These are phyloP conservation scores for Allophyes oxyacanthae DNA, from an alignment of 2,888 invertebrate genomes.

Conservation along the genomic window DNA sequence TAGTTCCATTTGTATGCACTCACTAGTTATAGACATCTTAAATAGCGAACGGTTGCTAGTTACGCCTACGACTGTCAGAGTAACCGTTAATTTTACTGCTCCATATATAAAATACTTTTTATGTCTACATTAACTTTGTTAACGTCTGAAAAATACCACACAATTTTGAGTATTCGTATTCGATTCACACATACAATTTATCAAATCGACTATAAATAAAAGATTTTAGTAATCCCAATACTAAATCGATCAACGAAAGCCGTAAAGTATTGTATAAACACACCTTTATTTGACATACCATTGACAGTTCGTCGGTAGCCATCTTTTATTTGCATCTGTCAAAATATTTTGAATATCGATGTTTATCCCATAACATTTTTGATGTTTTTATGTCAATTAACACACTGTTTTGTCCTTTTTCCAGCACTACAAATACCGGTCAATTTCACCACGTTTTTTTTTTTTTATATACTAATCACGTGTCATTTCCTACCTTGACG, in stretches of 20 bases:
- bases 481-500: too few species aligned
- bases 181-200: constrained; percentile 28
- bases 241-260: constrained; percentile 42
- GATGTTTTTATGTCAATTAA: too few species aligned
- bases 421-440: too few species aligned
- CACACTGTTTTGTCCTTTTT: too few species aligned
- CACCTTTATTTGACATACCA: constrained; percentile 40
- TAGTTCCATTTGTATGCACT: background rate
- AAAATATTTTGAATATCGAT: constrained; percentile 18
- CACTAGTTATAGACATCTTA: background rate
- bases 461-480: too few species aligned
- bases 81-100: constrained; percentile 21
- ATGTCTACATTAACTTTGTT: constrained; percentile 6
- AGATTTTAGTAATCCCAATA: constrained; percentile 28
- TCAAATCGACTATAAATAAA: constrained; percentile 27
- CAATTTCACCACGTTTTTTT: too few species aligned
- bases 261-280: constrained; percentile 43
- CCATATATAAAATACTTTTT: constrained; percentile 12
- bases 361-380: too few species aligned
- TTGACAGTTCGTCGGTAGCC: constrained; percentile 35
- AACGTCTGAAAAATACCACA: background rate
- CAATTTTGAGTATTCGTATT: constrained; percentile 17
- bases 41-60: background rate
- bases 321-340: constrained; percentile 10
- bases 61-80: background rate